These are phyloP conservation scores for Amphimallon solstitiale DNA, from an alignment of 2,888 invertebrate species.

Conservation along the genomic window DNA sequence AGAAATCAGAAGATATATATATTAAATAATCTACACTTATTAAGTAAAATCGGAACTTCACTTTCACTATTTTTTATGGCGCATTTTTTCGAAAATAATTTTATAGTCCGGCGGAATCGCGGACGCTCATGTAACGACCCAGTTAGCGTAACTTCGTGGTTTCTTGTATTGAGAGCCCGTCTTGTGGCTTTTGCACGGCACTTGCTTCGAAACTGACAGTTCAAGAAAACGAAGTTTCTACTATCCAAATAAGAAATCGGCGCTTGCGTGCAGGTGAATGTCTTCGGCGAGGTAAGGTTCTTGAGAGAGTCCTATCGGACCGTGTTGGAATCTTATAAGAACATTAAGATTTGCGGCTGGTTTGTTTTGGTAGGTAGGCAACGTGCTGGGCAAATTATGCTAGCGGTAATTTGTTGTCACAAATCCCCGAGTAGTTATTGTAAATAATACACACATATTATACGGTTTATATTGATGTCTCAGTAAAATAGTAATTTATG, in stretches of 20 bases:
- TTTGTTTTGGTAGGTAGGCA: conserved; percentile 20
- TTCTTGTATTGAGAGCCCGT: conserved; percentile 31
- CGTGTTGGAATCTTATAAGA: conserved; percentile 4
- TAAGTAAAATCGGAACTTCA: conserved; percentile 31
- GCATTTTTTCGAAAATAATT: conserved; percentile 42
- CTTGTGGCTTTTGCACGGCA: conserved; percentile 42
- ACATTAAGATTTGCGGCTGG: not conserved
- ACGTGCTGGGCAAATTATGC: conserved; percentile 18
- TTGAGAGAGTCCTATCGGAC: not conserved
- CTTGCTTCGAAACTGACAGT: conserved; percentile 56
- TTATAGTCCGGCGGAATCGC: conserved; percentile 33
- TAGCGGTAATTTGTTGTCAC: not conserved
- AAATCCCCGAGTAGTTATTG: too few relatives aligned
- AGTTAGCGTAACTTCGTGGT: not conserved
- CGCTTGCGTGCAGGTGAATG: conserved; percentile 50
- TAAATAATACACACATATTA: too few relatives aligned
- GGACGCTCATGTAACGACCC: conserved; percentile 34
- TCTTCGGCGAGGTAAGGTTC: conserved; percentile 40
- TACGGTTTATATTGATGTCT: too few relatives aligned
- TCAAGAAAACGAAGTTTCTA: conserved; percentile 53
- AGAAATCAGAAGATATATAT: conserved; percentile 5
- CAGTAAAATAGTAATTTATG: too few relatives aligned
- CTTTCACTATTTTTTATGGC: conserved; percentile 45
- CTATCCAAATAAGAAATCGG: conserved; percentile 47
- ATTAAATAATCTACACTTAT: conserved; percentile 37